A percentile compares a stretch with the other conserved stretches of the same genome.
Evolutionary conservation across 2,797 vertebrate genomes (phyloP).

Genomic region (Monodelphis domestica): DNA sequence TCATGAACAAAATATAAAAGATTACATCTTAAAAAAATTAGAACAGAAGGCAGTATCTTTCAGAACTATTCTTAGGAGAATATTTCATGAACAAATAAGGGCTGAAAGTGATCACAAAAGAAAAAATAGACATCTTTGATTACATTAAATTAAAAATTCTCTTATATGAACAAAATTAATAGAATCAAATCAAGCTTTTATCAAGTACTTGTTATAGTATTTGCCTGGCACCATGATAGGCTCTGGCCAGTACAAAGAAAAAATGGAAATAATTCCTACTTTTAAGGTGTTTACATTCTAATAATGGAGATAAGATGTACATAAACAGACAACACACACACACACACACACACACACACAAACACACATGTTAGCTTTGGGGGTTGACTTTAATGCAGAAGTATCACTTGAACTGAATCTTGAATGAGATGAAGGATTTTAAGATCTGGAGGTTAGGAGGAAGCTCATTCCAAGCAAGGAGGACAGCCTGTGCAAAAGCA

Average conservation of each 20-base stretch:
- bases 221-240: not conserved
- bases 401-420: too few species aligned
- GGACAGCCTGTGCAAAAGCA: not conserved
- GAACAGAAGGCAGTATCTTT: not conserved
- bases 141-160: not conserved
- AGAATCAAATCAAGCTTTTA: not conserved
- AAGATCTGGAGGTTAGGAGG: not conserved
- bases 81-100: not conserved
- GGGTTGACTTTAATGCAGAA: not conserved
- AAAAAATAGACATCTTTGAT: not conserved
- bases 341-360: not conserved
- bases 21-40: not conserved
- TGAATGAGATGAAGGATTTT: not conserved
- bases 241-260: not conserved
- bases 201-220: not conserved
- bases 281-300: not conserved
- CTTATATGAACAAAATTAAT: not conserved
- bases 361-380: not conserved
- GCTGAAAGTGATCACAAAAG: not conserved
- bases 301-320: not conserved
- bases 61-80: not conserved
- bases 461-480: not conserved
- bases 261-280: not conserved
- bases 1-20: not conserved
- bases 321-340: not conserved